Base-by-base conservation (phyloP, 1,140 invertebrate genomes). In the Geopemphigus sp. region DNA sequence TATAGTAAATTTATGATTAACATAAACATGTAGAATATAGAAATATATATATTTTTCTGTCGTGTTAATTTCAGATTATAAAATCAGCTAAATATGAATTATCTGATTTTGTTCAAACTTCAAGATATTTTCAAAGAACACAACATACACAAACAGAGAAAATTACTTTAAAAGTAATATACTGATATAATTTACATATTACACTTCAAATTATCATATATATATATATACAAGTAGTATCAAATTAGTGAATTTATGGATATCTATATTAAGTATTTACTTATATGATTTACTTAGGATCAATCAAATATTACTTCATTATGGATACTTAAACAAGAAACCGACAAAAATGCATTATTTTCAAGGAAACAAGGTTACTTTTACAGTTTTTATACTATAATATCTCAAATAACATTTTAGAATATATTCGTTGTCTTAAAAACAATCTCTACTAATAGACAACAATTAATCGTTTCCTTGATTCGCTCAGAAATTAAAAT, bases 61-160 rank as follows among this genome's bases (percentile, higher is more conserved):
- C 32, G 32, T 54, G 5, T 32, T 50, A 19, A 17, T 78, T 78
- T 12, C 22, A 61, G 73, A 61, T n/a, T 11, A 15, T 6, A 26
- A 22, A 45, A 59, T 5, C 29, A 39, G 26, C 8, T 24, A 74
- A 74, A 17, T 78, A 61, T 24, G 6, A 26, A 14, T 50, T 78
- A 45, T 47, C 73, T 10, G 56, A 47, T 47, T 32, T 57, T 26
- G 50, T 53, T 10, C 73, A 78, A 78, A 19, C 73, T 26, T 78
- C 73, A 5, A 78, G 8, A 47, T 26, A 6, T 5, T 78, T 78
- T 50, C 54, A 78, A n/a, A 78, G 57, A 61, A 61, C 54, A 78
- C 73, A 47, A 47, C 54, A 78, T 0, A 61, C 73, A 26, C 73
- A 78, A 61, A 78, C 73, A 47, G 56, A 57, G 15, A 6, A 39